Base-by-base conservation (phyloP, 2,797 vertebrate genomes). In the Acanthopagrus latus region DNA sequence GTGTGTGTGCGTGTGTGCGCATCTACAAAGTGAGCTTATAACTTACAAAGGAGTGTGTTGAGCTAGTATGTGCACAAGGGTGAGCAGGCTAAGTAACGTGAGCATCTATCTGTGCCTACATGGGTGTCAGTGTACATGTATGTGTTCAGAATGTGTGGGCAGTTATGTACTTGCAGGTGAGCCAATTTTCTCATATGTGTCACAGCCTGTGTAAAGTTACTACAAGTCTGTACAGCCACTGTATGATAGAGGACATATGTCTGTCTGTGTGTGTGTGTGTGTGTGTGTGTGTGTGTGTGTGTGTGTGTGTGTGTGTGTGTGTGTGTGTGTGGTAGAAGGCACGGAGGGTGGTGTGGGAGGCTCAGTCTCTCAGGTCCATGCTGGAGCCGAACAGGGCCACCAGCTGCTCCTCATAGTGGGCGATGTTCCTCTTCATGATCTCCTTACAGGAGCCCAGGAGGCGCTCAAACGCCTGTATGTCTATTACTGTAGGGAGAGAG, bases 391-490 rank as follows among this genome's bases (percentile, higher is more conserved):
- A 99, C 95, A 99, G 95, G 87, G 97, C 97, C 95, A 99, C 97
- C 94, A 99, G 96, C 86, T 99, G 98, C 89, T 99, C 98, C 89
- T 99, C 97, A 0, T 99, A 99, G 94, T 99, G 97, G 50, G 97
- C 92, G 92, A 99, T 99, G 95, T 99, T 99, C 91, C 97, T 98
- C 97, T 99, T 99, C 97, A 99, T 98, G 96, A 99, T 99, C 95
- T 99, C 97, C 96, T 98, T 99, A 94, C 97, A 99, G 85, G 97
- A 97, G 80, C 98, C 98, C 92, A 99, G 96, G 91, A 99, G 96
- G 87, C 98, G 96, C 95, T 99, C 98, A 75, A 99, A 99, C 0
- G 98, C 98, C 94, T 99, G 98, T 59, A 99, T 93, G 89, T 99
- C 98, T 96, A 99, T 99, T 91, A 99, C 98, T 99, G 91, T 54